Base-by-base conservation (phyloP, 1,140 invertebrate genomes). In the Rhopalosiphum maidis region DNA sequence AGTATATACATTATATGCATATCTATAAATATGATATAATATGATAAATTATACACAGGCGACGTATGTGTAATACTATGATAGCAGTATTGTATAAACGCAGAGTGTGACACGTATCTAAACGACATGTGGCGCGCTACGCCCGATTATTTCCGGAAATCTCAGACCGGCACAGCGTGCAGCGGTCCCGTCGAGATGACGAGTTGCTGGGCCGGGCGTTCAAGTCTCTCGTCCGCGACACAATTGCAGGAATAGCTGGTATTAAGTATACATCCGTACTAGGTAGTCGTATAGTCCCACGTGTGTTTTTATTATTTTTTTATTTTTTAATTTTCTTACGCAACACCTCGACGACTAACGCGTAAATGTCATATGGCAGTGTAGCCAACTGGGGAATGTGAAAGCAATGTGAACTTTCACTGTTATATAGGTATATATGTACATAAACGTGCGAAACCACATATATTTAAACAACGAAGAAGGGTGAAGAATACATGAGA, bases 341-440 rank as follows among this genome's bases (percentile, higher is more conserved):
- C 48, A 89, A 89, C 48, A 89, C 15, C 41, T 89, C 87, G 87
- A 18, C 87, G 48, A 54, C 48, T 89, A 54, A 89, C 11, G 21
- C 25, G 25, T 54, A 89, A 89, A 89, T 89, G 87, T 54, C 87
- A 54, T 89, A 43, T 15, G 35, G 22, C 87, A 89, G 87, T 89
- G 87, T 7, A 25, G 30, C 87, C 87, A 89, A 89, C 87, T 46
- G 87, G 87, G 87, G n/a, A 89, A 89, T 89, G 87, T 89, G 87
- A 89, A 89, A 89, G 87, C 87, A 89, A 89, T 7, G n/a, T 89
- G 48, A 89, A 89, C 87, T 89, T 89, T 89, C 87, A 89, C 87
- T 37, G 87, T 54, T 37, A 54, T 87, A 87, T 35, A 43, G 35
- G 15, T 48, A n/a, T 48, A 46, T 86, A 86, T 43, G 11, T 43